A percentile compares a stretch with the other conserved stretches of the same genome.
Evolutionary conservation across 2,888 invertebrate species (phyloP).

Genomic region (Minunthozetes semirufus): DNA sequence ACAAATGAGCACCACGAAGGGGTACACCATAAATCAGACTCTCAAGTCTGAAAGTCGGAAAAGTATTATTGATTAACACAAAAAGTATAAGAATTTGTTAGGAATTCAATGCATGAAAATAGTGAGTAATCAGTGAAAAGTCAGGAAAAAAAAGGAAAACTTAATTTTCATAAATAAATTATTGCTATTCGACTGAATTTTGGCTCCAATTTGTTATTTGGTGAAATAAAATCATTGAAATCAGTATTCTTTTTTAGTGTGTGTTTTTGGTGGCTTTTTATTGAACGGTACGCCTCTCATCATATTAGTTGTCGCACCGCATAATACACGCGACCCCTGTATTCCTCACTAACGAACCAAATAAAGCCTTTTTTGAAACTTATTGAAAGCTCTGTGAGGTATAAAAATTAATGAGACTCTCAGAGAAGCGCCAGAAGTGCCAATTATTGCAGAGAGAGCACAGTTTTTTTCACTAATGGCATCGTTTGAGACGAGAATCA

Average conservation of each 20-base stretch:
- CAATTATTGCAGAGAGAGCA: constrained; percentile 8
- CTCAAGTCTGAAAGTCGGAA: too few species aligned
- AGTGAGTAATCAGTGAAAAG: background rate
- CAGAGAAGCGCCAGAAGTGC: constrained; percentile 16
- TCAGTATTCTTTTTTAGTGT: background rate
- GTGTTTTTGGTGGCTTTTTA: background rate
- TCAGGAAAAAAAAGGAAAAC: background rate
- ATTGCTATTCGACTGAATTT: constrained; percentile 17
- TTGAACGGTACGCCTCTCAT: constrained; percentile 15
- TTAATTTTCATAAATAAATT: constrained; percentile 29
- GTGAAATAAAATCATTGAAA: background rate
- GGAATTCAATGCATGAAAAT: background rate
- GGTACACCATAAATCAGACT: too few species aligned
- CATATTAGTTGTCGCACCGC: constrained; percentile 25
- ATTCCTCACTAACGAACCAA: constrained; percentile 27
- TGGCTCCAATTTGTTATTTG: constrained; percentile 10
- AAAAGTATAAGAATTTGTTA: background rate
- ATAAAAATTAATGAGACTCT: constrained; percentile 29
- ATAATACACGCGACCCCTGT: constrained; percentile 22
- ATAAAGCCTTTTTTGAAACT: constrained; percentile 27
- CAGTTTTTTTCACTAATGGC: constrained; percentile 18
- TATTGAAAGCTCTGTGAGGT: constrained; percentile 30
- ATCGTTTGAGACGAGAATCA: constrained; percentile 16
- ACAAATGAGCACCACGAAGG: too few species aligned
- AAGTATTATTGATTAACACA: too few species aligned